Evolutionary conservation across 2,888 invertebrate genomes (phyloP).

Genomic region (Pterostichus madidus): DNA sequence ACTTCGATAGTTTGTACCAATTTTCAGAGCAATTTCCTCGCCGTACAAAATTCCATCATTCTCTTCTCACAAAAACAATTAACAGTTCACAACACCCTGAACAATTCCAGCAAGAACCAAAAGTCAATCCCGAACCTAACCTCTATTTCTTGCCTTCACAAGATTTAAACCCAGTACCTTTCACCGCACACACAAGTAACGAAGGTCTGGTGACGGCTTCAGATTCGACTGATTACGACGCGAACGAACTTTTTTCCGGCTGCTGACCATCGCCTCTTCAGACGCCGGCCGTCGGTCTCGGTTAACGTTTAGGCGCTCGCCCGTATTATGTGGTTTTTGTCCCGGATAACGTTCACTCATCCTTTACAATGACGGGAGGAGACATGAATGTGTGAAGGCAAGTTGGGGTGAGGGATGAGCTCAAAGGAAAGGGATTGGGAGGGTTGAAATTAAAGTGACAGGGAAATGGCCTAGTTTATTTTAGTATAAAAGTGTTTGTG

Average conservation of each 20-base stretch:
- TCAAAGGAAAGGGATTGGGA: neutral
- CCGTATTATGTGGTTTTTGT: conserved; percentile 29
- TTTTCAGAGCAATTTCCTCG: no score
- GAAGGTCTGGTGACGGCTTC: neutral
- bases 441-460: neutral
- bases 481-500: no score
- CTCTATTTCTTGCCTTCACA: conserved; percentile 16
- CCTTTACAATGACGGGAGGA: conserved; percentile 5
- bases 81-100: neutral
- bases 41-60: no score
- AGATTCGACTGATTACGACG: conserved; percentile 9
- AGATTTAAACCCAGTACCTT: conserved; percentile 25
- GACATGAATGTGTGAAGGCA: neutral
- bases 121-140: neutral
- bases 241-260: neutral
- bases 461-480: no score
- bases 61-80: conserved; percentile 2
- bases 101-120: conserved; percentile 6
- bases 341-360: neutral
- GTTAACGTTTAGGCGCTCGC: neutral
- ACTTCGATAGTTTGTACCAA: no score
- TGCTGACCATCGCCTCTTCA: neutral
- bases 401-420: no score
- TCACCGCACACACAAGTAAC: conserved; percentile 2
- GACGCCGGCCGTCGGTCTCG: neutral